Evolutionary conservation across 2,888 invertebrate genomes (phyloP).

Genomic region (Bedellia somnulentella): DNA sequence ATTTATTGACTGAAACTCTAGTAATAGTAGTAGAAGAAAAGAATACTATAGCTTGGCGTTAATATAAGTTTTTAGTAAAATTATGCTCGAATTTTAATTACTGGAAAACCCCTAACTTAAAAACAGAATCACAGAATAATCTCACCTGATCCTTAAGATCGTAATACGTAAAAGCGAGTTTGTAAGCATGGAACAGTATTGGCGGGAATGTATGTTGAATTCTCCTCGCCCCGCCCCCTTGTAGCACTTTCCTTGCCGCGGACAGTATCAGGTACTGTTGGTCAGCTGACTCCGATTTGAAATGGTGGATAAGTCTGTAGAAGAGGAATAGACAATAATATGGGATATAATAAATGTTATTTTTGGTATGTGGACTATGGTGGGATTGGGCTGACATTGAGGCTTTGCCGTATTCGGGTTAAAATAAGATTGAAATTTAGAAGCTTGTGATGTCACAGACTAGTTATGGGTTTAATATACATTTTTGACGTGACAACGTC

Average conservation of each 20-base stretch:
- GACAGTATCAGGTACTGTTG: constrained; percentile 90
- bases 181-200: constrained; percentile 90
- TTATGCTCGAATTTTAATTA: too few species aligned
- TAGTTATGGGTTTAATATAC: too few species aligned
- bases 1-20: constrained; percentile 5
- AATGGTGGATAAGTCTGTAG: constrained; percentile 75
- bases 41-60: too few species aligned
- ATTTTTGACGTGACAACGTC: too few species aligned
- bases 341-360: background rate
- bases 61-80: too few species aligned
- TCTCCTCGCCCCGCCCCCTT: constrained; percentile 85
- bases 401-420: too few species aligned
- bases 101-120: too few species aligned
- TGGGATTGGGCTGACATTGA: too few species aligned
- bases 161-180: constrained; percentile 83
- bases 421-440: too few species aligned
- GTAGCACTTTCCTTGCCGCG: constrained; percentile 85
- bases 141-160: constrained; percentile 73
- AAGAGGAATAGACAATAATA: background rate
- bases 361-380: background rate
- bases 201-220: constrained; percentile 93
- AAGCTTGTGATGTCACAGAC: too few species aligned
- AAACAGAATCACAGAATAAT: too few species aligned
- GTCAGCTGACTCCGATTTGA: constrained; percentile 78
- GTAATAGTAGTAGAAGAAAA: too few species aligned